Evolutionary conservation across 2,888 invertebrate genomes (phyloP), one percentile per base, ranked within the genome.

Genomic region (Amitus sp.): DNA sequence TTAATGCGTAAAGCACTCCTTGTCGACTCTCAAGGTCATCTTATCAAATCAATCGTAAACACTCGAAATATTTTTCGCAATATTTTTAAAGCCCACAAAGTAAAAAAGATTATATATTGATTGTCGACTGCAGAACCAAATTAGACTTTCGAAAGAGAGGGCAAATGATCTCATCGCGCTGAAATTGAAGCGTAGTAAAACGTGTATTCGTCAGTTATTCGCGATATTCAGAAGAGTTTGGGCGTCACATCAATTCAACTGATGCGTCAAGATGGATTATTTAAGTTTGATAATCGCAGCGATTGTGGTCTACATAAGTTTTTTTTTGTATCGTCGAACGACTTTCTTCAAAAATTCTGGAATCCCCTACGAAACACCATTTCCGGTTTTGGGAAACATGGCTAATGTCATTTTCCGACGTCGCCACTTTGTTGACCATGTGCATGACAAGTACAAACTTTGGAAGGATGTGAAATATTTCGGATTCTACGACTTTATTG

Each of bases 401-500:
- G 54, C 23, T 0, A 18, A 57, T 1, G 18, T 50, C 0, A 2
- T 69, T 2, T 53, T 69, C 0, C 15, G 53, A 19, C 27, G 6
- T 2, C 30, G 20, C 0, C 30, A 65, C 0, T 19, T 70, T 1
- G 47, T 55, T 1, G 49, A 64, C 6, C 9, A 46, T 2, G 18
- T 69, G 0, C 10, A 39, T 6, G n/a, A 37, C 1, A 7, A 54
- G 2, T 66, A 69, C 42, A 43, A 63, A 0, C n/a, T 43, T 0
- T 46, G 48, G 43, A 61, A 67, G 0, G 43, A 67, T 5, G 69
- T 67, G 0, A 68, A 65, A 12, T 73, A 69, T 55, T 52, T 68
- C 1, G 77, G 75, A 5, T 63, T 73, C 10, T 74, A 72, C 53
- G 71, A 70, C 12, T 73, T 77, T 33, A 39, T 28, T 3, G 65